Evolutionary conservation across 2,888 invertebrate genomes (phyloP), one percentile per base, ranked within the genome.

Genomic region (Eustalomyia histrio): DNA sequence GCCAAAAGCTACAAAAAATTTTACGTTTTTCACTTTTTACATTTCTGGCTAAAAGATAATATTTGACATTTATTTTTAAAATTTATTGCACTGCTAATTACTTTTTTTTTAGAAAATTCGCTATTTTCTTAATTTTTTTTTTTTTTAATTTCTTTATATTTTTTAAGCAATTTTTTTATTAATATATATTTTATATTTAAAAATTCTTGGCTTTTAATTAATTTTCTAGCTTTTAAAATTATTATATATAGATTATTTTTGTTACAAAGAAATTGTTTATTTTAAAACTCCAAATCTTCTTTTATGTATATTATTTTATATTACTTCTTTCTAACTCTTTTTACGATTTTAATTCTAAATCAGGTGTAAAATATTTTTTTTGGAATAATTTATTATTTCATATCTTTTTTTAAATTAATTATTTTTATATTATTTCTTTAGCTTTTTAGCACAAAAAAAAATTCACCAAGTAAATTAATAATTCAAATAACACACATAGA

Each of bases 401-500:
- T 58, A 39, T 24, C 57, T 55, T n/a, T 1, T 43, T 43, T 18
- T 57, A 21, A 55, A n/a, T 17, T 17, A 17, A 21, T 55, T 18
- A 17, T 52, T 39, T 57, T 58, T 57, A 29, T 47, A 43, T 12
- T 10, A 14, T 69, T 58, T 69, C 12, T 16, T 18, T 55, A 55
- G 21, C 16, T 24, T 52, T 63, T 35, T 53, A 14, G 29, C 61
- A 47, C 60, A 14, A 33, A 58, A 57, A 57, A 57, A 57, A 57
- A 24, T 53, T 39, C 18, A 55, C 17, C 64, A 21, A 67, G 53
- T 24, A 67, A 55, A 67, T 67, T 67, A 67, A 67, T 67, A 33
- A 67, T 67, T 67, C 55, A 67, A 67, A 67, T 39, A 67, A n/a
- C 21, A 67, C 55, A 67, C 55, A 65, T 21, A 18, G 16, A 52